These are phyloP conservation scores for Caenorhabditis drosophilae DNA, from an alignment of 2,888 invertebrate genomes.

Conservation along the genomic window DNA sequence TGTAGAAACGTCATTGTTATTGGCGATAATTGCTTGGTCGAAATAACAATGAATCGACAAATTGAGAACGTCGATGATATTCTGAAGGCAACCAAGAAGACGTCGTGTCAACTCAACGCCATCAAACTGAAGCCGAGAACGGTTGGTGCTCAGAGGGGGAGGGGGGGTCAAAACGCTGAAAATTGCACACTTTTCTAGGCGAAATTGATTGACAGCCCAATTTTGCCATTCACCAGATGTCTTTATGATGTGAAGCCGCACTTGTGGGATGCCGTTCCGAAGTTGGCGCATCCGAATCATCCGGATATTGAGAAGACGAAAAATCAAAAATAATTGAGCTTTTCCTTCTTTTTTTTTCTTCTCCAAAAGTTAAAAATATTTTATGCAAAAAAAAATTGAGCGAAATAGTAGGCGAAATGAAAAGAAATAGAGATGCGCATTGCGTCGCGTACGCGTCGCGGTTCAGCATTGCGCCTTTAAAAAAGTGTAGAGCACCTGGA, in stretches of 20 bases:
- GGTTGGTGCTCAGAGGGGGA: neutral
- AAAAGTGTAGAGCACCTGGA: neutral
- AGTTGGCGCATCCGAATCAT: conserved; percentile 25
- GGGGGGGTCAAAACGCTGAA: neutral
- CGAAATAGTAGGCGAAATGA: too few species aligned
- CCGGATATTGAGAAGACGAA: conserved; percentile 13
- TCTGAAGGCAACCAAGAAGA: conserved; percentile 10
- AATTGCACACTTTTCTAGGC: neutral
- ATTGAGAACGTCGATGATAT: conserved; percentile 27
- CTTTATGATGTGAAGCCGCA: conserved; percentile 17
- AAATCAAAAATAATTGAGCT: neutral
- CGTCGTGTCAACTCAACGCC: conserved; percentile 18
- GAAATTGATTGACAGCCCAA: conserved; percentile 1
- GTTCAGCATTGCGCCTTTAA: too few species aligned
- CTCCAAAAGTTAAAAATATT: too few species aligned
- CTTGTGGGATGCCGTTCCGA: conserved; percentile 18
- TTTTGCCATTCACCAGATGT: conserved; percentile 23
- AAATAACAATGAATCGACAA: conserved; percentile 12
- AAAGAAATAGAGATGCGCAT: too few species aligned
- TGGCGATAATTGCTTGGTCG: conserved; percentile 22
- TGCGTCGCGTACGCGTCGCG: too few species aligned
- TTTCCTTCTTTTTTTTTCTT: too few species aligned
- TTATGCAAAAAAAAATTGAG: too few species aligned
- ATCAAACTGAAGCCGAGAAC: conserved; percentile 12
- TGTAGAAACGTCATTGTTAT: conserved; percentile 27